Evolutionary conservation across 2,888 invertebrate genomes (phyloP).

Genomic region (Rhodophaea formosa): DNA sequence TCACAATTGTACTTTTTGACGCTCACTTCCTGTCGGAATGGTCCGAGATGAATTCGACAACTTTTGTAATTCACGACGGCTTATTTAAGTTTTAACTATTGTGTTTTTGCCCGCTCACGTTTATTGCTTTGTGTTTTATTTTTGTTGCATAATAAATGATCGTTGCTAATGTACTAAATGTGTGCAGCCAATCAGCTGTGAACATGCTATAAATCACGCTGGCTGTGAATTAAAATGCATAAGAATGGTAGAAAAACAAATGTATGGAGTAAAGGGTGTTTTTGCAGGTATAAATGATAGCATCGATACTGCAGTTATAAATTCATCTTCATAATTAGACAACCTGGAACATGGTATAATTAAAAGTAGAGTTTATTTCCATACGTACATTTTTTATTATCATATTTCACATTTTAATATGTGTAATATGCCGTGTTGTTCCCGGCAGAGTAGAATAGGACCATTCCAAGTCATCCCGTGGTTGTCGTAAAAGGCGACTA

Average conservation of each 20-base stretch:
- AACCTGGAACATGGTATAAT: background rate
- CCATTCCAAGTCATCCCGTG: too few species aligned
- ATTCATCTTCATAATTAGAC: background rate
- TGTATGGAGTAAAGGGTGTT: background rate
- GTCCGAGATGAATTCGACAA: constrained; percentile 22
- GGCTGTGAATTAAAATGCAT: background rate
- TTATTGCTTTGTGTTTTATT: background rate
- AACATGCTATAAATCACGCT: background rate
- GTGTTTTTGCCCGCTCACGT: background rate
- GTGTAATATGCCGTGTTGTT: too few species aligned
- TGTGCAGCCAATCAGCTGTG: background rate
- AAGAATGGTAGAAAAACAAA: background rate
- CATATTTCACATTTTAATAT: too few species aligned
- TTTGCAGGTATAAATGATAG: constrained; percentile 8
- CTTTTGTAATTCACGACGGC: constrained; percentile 19
- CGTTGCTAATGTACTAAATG: background rate
- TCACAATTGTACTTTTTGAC: constrained; percentile 38
- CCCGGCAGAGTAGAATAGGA: too few species aligned
- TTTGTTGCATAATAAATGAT: background rate
- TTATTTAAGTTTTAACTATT: constrained; percentile 2
- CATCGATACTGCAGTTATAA: constrained; percentile 1
- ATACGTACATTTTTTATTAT: background rate
- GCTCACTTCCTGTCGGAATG: constrained; percentile 50
- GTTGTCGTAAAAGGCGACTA: too few species aligned
- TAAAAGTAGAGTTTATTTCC: too few species aligned